These are phyloP conservation scores for Lemur catta DNA, from an alignment of 2,797 vertebrate genomes.

Conservation along the genomic window DNA sequence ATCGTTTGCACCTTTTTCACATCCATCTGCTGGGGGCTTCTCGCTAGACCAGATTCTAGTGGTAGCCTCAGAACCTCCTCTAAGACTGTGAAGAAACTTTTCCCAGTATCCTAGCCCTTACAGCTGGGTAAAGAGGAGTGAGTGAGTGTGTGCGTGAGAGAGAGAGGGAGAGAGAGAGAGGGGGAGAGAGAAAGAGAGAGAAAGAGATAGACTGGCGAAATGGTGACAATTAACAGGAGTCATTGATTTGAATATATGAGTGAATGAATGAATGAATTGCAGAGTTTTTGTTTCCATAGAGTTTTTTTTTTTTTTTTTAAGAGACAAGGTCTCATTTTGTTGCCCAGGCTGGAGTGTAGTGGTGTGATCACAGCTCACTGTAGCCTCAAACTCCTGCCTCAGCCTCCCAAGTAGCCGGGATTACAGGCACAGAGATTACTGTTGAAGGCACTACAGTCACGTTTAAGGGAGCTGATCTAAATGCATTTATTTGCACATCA, in stretches of 20 bases:
- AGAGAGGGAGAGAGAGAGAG: neutral
- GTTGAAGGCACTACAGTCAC: fast-evolving
- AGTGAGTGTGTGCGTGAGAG: neutral
- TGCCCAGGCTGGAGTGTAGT: too few relatives aligned
- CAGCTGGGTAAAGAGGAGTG: neutral
- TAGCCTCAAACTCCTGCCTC: too few relatives aligned
- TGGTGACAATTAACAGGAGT: neutral
- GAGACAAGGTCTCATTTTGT: neutral
- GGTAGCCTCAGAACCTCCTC: neutral
- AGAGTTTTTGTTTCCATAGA: neutral
- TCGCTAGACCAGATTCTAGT: neutral
- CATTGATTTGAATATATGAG: neutral
- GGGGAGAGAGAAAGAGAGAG: neutral
- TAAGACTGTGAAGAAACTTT: neutral
- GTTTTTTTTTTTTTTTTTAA: neutral
- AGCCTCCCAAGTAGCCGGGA: too few relatives aligned
- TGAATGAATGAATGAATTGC: neutral
- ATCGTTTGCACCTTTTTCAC: neutral
- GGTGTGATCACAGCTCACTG: too few relatives aligned
- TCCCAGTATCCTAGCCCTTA: neutral
- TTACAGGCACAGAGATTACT: neutral
- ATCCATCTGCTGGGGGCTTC: neutral
- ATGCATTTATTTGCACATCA: neutral
- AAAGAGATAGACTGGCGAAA: neutral
- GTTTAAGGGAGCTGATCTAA: neutral